A percentile compares a stretch with the other conserved stretches of the same genome.
phyloP scores from a whole-genome alignment of 2,888 invertebrate genomes.

The Acleris literana region DNA sequence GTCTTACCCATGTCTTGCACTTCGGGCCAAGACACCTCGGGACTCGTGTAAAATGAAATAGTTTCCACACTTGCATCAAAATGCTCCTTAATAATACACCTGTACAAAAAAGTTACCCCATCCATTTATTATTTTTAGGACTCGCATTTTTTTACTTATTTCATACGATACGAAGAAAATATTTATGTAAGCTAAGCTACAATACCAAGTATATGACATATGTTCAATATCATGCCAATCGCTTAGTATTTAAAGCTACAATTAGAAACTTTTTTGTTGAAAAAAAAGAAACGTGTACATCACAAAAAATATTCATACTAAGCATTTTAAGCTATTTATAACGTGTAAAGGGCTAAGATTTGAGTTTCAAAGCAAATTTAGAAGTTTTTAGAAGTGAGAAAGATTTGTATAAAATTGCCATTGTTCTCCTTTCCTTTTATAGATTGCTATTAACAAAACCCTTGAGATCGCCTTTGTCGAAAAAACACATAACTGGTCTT shows the following conservation, averaged over 20 bases:
- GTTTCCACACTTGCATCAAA: too few relatives aligned
- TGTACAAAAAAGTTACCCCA: neutral
- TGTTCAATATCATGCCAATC: slow-evolving; percentile 31
- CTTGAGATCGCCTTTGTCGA: too few relatives aligned
- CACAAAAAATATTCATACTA: slow-evolving; percentile 20
- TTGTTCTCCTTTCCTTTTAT: slow-evolving; percentile 20
- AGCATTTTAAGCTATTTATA: slow-evolving; percentile 21
- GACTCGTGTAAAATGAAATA: too few relatives aligned
- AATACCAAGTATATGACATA: slow-evolving; percentile 28
- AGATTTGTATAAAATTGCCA: too few relatives aligned
- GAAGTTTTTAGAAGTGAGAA: neutral
- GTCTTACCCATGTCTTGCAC: too few relatives aligned
- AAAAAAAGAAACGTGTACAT: slow-evolving; percentile 10
- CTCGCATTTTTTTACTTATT: neutral
- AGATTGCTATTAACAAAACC: slow-evolving; percentile 5
- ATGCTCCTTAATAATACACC: neutral
- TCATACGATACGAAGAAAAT: neutral
- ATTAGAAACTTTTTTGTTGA: slow-evolving; percentile 21
- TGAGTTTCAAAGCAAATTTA: slow-evolving; percentile 18
- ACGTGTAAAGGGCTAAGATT: slow-evolving; percentile 21
- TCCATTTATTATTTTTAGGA: neutral
- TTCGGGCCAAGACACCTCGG: too few relatives aligned
- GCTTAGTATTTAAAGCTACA: slow-evolving; percentile 26
- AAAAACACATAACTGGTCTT: too few relatives aligned
- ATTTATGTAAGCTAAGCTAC: slow-evolving; percentile 28